Evolutionary conservation across 2,797 vertebrate genomes (phyloP), one percentile per base, ranked within the genome.

Genomic region (Acestrorhynchus altus): DNA sequence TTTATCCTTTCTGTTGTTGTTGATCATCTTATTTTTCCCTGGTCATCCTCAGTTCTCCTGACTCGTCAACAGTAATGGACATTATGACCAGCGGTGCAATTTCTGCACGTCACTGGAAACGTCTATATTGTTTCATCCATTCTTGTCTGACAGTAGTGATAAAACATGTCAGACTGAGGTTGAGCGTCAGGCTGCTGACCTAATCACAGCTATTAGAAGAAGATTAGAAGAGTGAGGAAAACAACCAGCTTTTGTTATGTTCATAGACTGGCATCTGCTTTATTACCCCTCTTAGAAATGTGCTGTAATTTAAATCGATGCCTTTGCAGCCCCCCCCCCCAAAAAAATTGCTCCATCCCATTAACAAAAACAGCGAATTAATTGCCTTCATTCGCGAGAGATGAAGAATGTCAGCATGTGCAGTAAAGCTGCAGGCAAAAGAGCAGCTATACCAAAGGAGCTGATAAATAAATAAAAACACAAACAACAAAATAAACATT

Each of bases 361-460:
- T 60, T 61, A 18, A 28, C 44, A 68, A 52, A 59, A 46, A 56
- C 39, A 76, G 64, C 70, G 83, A 72, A 81, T 83, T 78, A 84
- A 84, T 69, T 77, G 24, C 64, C 63, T 51, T 76, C 70, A 81
- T 76, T 85, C 64, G 74, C 72, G 20, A 70, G 63, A 72, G 73
- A 75, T 24, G 65, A 52, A 74, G 66, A 68, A 82, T 71, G 28
- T 57, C 26, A 61, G 67, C 82, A 85, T 85, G 79, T 85, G 84
- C 61, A 65, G 61, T 47, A 66, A 54, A 77, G 64, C 82, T 57
- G 20, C 68, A 79, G 75, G 81, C 77, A 78, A 84, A 57, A 57
- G 22, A 8, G 24, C 73, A 39, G 31, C 28, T 39, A 40, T 39
- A 61, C 31, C n/a, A 35, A 39, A 16, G 35, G 28, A n/a, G 16